phyloP scores from a whole-genome alignment of 2,888 invertebrate species.

The Malachius bipustulatus region DNA sequence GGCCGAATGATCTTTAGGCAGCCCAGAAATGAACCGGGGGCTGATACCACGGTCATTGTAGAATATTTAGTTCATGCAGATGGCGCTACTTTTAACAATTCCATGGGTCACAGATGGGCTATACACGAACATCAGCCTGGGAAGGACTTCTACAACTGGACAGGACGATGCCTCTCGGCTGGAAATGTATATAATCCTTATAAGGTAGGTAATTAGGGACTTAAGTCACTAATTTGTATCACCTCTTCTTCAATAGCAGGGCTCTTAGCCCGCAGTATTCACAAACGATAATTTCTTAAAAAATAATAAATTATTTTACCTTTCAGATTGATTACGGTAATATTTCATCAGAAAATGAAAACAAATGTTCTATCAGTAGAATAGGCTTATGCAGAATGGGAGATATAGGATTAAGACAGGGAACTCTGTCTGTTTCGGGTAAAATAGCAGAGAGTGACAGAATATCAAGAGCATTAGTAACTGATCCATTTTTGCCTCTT shows the following conservation, averaged over 20 bases:
- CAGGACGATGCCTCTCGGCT: conserved; percentile 67
- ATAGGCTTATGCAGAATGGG: conserved; percentile 61
- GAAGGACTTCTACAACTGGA: conserved; percentile 86
- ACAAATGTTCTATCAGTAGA: conserved; percentile 43
- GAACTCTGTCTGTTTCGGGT: conserved; percentile 62
- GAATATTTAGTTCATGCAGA: conserved; percentile 82
- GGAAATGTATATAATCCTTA: conserved; percentile 70
- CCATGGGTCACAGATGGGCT: conserved; percentile 69
- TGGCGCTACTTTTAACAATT: conserved; percentile 64
- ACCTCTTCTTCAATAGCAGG: no score
- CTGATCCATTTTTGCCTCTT: conserved; percentile 64
- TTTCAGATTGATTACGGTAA: conserved; percentile 47
- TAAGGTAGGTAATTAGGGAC: no score
- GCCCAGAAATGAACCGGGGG: conserved; percentile 63
- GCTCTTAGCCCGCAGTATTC: no score
- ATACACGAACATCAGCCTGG: conserved; percentile 69
- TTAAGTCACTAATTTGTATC: no score
- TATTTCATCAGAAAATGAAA: conserved; percentile 44
- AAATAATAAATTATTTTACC: conserved; percentile 2
- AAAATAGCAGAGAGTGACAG: conserved; percentile 50
- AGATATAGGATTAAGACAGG: conserved; percentile 62
- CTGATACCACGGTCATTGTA: conserved; percentile 73
- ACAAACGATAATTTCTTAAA: no score
- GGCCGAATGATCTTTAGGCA: conserved; percentile 75
- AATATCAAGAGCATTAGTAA: conserved; percentile 64